Evolutionary conservation across 1,140 invertebrate species (phyloP).

Genomic region (Brachionus angularis): DNA sequence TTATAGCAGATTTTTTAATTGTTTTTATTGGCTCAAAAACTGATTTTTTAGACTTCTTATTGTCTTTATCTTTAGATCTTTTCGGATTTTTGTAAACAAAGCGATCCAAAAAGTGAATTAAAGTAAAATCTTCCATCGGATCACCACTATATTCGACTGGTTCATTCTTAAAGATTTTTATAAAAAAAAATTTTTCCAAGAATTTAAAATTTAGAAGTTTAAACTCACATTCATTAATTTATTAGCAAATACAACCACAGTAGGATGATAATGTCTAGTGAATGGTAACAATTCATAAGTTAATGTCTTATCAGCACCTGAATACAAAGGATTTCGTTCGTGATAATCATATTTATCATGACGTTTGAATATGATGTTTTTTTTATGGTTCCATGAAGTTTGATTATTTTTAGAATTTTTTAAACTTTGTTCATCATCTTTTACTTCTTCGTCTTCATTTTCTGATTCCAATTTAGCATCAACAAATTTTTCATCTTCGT

Average conservation of each 20-base stretch:
- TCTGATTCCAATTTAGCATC: conserved; percentile 48
- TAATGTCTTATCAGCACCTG: conserved; percentile 67
- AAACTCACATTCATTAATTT: conserved; percentile 69
- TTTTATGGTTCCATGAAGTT: conserved; percentile 42
- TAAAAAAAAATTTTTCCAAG: conserved; percentile 18
- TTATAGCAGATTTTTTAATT: conserved; percentile 55
- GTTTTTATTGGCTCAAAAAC: background rate
- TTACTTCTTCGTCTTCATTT: conserved; percentile 49
- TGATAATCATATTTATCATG: conserved; percentile 65
- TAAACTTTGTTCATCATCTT: conserved; percentile 51
- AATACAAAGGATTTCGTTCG: conserved; percentile 75
- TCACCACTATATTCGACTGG: conserved; percentile 79
- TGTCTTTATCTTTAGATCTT: conserved; percentile 60
- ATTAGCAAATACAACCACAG: conserved; percentile 78
- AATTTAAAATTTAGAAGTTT: conserved; percentile 8
- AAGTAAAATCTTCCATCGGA: conserved; percentile 82
- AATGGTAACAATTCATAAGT: conserved; percentile 71
- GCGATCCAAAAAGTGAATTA: conserved; percentile 82
- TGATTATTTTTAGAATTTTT: conserved; percentile 43
- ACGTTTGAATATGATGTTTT: conserved; percentile 43
- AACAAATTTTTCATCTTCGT: conserved; percentile 57
- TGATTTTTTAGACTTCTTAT: conserved; percentile 9
- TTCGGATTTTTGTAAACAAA: conserved; percentile 96
- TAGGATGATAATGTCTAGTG: conserved; percentile 78
- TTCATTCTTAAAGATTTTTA: conserved; percentile 49